Conservation (phyloP, 2,113 vertebrate genomes). For the Epinephelus lanceolatus region DNA sequence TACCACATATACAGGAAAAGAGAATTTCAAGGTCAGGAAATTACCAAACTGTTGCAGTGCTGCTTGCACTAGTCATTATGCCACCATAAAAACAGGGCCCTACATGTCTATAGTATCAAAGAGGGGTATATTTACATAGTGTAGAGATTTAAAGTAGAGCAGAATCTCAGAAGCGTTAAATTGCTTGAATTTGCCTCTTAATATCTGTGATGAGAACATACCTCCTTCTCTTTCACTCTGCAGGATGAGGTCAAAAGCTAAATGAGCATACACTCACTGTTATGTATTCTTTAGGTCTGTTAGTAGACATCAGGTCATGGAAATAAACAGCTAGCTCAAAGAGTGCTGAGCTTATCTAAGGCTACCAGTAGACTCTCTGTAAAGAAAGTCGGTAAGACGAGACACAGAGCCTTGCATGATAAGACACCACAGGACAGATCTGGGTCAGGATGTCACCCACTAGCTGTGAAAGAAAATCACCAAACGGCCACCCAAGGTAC, state of each 20-base stretch:
- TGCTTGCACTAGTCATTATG: no score
- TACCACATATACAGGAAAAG: no score
- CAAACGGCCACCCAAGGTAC: neutral
- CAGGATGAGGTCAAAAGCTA: neutral
- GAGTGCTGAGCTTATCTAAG: neutral
- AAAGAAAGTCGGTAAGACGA: neutral
- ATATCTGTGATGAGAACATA: no score
- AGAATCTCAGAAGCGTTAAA: no score
- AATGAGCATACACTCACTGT: neutral
- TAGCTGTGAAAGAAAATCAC: slow-evolving; percentile 1
- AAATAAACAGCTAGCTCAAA: neutral
- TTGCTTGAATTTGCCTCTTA: neutral
- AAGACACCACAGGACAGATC: slow-evolving; percentile 15
- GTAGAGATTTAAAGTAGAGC: no score
- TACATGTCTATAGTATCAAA: no score
- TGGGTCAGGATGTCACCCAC: slow-evolving; percentile 13
- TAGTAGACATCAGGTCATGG: neutral
- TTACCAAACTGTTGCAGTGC: no score
- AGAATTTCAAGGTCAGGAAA: no score
- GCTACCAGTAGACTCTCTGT: neutral
- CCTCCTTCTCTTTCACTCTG: neutral
- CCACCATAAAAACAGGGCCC: no score
- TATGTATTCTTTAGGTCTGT: neutral
- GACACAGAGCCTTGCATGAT: slow-evolving; percentile 5
- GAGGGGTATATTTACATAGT: no score